A percentile compares a stretch with the other conserved stretches of the same genome.
phyloP scores from a whole-genome alignment of 2,797 vertebrate genomes.

The Nasua narica region DNA sequence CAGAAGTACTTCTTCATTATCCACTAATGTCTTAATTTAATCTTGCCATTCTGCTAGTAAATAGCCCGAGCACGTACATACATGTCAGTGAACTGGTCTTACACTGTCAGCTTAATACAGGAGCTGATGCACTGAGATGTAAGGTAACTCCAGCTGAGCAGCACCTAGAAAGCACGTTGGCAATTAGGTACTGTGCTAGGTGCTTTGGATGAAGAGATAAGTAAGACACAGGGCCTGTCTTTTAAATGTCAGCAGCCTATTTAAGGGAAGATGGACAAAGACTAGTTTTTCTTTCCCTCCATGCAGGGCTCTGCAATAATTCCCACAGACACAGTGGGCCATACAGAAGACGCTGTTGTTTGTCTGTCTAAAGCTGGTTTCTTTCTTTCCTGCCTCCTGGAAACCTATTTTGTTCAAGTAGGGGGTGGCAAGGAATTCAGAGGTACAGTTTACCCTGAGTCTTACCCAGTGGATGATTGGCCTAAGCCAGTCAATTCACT shows the following conservation, averaged over 20 bases:
- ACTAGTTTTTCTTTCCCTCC: neutral
- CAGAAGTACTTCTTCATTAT: slow-evolving; percentile 50
- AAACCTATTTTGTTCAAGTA: neutral
- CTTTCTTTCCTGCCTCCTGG: neutral
- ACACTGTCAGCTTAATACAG: neutral
- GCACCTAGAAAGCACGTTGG: slow-evolving; percentile 19
- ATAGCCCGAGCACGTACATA: neutral
- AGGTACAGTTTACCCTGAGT: neutral
- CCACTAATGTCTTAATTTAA: slow-evolving; percentile 36
- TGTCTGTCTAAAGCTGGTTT: neutral
- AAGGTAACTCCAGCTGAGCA: neutral
- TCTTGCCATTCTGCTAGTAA: slow-evolving; percentile 7
- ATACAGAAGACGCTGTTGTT: neutral
- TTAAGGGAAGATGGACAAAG: slow-evolving; percentile 11
- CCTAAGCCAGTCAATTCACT: neutral
- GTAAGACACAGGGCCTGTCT: neutral
- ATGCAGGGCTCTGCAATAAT: neutral
- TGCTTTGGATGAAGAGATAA: neutral
- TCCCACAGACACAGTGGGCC: neutral
- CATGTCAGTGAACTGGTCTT: neutral
- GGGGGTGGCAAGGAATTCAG: neutral
- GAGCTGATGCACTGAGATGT: neutral
- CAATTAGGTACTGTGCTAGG: neutral
- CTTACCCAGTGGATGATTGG: neutral
- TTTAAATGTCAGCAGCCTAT: neutral